A percentile compares a stretch with the other conserved stretches of the same genome.
Conservation (phyloP, 2,888 invertebrate genomes). For the Xanthia icteritia region DNA sequence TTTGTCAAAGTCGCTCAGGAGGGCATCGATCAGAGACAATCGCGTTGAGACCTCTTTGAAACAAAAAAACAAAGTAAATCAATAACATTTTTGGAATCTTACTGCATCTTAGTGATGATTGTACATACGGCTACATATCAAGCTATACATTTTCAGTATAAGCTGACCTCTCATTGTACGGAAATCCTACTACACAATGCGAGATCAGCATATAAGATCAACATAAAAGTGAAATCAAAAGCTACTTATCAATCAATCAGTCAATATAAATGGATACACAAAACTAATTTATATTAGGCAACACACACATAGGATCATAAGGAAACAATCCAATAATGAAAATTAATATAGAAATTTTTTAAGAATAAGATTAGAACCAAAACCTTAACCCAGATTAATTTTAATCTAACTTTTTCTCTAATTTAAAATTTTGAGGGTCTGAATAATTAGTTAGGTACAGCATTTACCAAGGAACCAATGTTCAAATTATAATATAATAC, state of each 20-base stretch:
- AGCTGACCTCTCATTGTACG: no score
- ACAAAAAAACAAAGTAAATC: conserved; percentile 61
- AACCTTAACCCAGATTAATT: neutral
- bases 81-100: conserved; percentile 26
- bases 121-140: neutral
- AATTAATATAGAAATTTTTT: neutral
- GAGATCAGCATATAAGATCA: no score
- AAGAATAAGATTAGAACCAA: neutral
- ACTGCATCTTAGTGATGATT: conserved; percentile 8
- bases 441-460: neutral
- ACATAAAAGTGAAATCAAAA: neutral
- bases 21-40: conserved; percentile 86
- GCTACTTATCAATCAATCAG: conserved; percentile 8
- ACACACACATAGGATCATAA: neutral
- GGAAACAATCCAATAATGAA: conserved; percentile 2
- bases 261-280: neutral
- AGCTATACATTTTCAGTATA: no score
- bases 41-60: conserved; percentile 88
- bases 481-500: conserved; percentile 2
- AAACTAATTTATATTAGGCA: neutral
- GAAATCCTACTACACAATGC: no score
- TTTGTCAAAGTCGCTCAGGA: conserved; percentile 88
- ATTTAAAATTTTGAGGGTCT: neutral
- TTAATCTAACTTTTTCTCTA: neutral
- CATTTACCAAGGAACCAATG: neutral